Percentiles rank a stretch among this genome's conserved stretches.
These are phyloP conservation scores for Varanus komodoensis DNA, from an alignment of 2,113 vertebrate genomes.

Conservation along the genomic window DNA sequence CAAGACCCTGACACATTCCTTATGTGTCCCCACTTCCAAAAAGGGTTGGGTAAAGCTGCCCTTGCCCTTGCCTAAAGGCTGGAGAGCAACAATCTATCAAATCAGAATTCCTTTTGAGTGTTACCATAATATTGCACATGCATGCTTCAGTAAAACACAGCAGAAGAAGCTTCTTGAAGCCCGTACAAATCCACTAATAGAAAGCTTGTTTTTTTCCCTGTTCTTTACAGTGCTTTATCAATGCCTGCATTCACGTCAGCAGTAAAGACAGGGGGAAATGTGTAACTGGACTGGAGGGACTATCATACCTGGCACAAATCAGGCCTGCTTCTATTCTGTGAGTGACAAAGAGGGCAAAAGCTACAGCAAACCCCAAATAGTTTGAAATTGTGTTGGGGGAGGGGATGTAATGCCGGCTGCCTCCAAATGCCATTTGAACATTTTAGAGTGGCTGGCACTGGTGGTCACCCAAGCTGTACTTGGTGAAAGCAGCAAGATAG, in stretches of 20 bases:
- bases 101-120: background rate
- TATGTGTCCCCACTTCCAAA: background rate
- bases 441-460: too few relatives aligned
- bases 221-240: background rate
- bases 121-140: background rate
- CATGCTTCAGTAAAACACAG: background rate
- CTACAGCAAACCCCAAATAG: too few relatives aligned
- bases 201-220: too few relatives aligned
- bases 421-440: too few relatives aligned
- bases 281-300: too few relatives aligned
- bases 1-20: background rate
- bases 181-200: too few relatives aligned
- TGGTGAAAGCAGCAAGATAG: too few relatives aligned
- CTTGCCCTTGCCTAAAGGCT: too few relatives aligned
- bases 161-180: background rate
- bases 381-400: too few relatives aligned
- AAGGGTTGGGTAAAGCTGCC: background rate
- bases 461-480: too few relatives aligned
- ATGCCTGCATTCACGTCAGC: background rate
- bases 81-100: background rate
- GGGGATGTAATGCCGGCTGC: too few relatives aligned
- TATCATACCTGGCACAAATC: background rate
- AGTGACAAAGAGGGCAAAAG: too few relatives aligned
- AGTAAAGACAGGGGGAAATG: background rate
- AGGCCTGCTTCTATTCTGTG: background rate